Conservation (phyloP, 2,888 invertebrate species). For the Laothoe populi region DNA sequence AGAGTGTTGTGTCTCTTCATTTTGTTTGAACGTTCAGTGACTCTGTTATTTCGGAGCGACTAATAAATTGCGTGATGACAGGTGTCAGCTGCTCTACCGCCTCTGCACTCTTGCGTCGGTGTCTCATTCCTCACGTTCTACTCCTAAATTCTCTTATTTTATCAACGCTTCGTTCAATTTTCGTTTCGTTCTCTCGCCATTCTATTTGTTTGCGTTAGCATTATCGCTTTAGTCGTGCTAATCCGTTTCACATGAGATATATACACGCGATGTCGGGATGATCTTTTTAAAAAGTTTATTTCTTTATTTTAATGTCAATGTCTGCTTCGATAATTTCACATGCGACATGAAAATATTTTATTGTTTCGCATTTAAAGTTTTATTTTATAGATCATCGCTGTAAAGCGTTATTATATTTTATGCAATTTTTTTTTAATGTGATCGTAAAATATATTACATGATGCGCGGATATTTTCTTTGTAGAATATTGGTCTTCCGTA, state of each 20-base stretch:
- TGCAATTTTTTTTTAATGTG: not conserved
- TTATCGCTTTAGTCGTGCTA: conserved; percentile 62
- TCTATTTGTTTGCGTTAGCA: conserved; percentile 73
- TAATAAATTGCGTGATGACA: conserved; percentile 85
- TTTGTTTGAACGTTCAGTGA: conserved; percentile 81
- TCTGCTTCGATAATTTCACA: conserved; percentile 5
- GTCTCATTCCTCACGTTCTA: conserved; percentile 84
- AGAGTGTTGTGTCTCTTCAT: conserved; percentile 80
- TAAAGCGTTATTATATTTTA: not conserved
- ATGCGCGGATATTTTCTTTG: not conserved
- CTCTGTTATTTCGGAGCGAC: conserved; percentile 83
- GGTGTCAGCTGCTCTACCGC: conserved; percentile 84
- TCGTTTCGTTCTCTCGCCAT: conserved; percentile 74
- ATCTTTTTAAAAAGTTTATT: conserved; percentile 29
- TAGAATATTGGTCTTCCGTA: not conserved
- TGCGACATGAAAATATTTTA: conserved; percentile 1
- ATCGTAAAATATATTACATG: conserved; percentile 10
- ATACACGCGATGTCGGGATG: conserved; percentile 33
- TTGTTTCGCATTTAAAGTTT: not conserved
- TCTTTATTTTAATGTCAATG: conserved; percentile 29
- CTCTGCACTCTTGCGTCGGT: conserved; percentile 85
- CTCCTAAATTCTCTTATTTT: conserved; percentile 84
- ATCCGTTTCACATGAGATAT: conserved; percentile 49
- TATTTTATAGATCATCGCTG: conserved; percentile 12
- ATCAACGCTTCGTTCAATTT: conserved; percentile 83